These are phyloP conservation scores for Fabriciana adippe DNA, from an alignment of 2,888 invertebrate species.

Conservation along the genomic window DNA sequence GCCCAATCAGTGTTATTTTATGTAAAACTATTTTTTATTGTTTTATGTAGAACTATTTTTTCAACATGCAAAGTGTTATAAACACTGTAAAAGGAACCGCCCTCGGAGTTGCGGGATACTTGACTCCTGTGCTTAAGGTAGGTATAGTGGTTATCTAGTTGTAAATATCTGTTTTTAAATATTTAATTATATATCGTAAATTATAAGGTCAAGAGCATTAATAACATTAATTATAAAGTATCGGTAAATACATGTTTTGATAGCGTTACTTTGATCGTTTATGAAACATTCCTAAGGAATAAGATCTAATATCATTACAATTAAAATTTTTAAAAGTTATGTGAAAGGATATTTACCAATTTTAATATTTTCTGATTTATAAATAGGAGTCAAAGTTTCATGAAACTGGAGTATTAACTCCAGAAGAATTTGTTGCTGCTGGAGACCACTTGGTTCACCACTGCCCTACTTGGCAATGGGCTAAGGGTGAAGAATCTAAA, in stretches of 20 bases:
- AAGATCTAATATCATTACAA: neutral
- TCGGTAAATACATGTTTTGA: constrained; percentile 1
- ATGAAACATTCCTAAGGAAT: neutral
- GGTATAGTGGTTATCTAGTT: constrained; percentile 75
- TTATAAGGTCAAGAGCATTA: neutral
- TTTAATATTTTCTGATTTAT: neutral
- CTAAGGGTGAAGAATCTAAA: constrained; percentile 94
- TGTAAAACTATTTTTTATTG: constrained; percentile 1
- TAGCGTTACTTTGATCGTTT: constrained; percentile 11
- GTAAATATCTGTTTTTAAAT: neutral
- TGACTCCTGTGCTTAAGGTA: constrained; percentile 98
- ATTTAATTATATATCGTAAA: constrained; percentile 3
- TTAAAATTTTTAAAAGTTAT: neutral
- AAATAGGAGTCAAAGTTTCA: constrained; percentile 96
- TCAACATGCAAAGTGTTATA: constrained; percentile 95
- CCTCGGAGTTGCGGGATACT: constrained; percentile 96
- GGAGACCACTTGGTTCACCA: constrained; percentile 99
- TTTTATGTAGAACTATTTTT: neutral
- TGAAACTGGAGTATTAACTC: constrained; percentile 98
- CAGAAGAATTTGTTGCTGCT: constrained; percentile 99
- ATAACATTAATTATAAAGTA: neutral
- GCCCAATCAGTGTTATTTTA: neutral
- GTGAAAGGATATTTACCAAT: too few relatives aligned
- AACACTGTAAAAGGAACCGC: constrained; percentile 98
- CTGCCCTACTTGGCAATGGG: constrained; percentile 99